phyloP scores from a whole-genome alignment of 2,113 vertebrate genomes.

The Balaeniceps rex region DNA sequence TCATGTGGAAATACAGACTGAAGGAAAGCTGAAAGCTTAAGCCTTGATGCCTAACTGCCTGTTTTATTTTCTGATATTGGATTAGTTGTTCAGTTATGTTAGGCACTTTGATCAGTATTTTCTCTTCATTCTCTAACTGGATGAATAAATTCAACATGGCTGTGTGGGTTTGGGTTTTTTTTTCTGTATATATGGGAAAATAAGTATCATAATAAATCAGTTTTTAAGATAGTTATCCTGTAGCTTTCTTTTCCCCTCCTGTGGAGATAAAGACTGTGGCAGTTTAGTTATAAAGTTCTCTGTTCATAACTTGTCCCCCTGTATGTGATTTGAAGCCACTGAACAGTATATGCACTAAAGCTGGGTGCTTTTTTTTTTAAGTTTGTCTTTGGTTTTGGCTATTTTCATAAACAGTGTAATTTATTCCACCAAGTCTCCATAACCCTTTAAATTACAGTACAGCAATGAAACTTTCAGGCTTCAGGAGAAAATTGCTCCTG shows the following conservation, averaged over 20 bases:
- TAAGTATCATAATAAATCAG: not conserved
- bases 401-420: conserved; percentile 34
- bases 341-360: not conserved
- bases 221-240: not conserved
- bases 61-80: not conserved
- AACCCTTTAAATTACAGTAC: conserved; percentile 44
- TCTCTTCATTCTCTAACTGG: not conserved
- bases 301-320: not conserved
- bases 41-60: not conserved
- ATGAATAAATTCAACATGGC: not conserved
- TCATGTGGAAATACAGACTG: not conserved
- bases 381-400: not conserved
- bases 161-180: not conserved
- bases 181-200: not conserved
- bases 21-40: not conserved
- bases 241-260: not conserved
- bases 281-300: not conserved
- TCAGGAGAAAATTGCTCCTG: conserved; percentile 53
- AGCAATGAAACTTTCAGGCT: conserved; percentile 40
- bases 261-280: not conserved
- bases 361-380: not conserved
- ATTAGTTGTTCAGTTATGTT: not conserved
- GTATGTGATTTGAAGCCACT: not conserved
- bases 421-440: conserved; percentile 23
- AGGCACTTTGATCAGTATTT: not conserved